A percentile compares a stretch with the other conserved stretches of the same genome.
Conservation (phyloP, 2,888 invertebrate species). For the Graphium colonna region DNA sequence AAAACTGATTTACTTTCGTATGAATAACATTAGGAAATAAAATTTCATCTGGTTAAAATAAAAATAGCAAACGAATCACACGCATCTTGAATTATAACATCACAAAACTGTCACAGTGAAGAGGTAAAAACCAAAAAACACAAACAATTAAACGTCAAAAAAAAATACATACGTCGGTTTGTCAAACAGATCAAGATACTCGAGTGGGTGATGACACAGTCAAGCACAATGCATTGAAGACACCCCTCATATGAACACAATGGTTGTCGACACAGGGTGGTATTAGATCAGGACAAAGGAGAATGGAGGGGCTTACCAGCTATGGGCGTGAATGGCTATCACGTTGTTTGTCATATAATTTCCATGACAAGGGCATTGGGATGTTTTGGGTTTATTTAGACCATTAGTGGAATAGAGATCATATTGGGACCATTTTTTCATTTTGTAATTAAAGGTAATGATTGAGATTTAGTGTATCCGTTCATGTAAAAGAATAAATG, state of each 20-base stretch:
- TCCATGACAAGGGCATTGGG: too few relatives aligned
- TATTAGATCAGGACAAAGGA: slow-evolving; percentile 45
- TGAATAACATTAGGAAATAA: neutral
- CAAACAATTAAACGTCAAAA: slow-evolving; percentile 18
- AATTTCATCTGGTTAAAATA: neutral
- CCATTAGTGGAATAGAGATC: too few relatives aligned
- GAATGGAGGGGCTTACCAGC: slow-evolving; percentile 43
- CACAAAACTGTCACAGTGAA: too few relatives aligned
- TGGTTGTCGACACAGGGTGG: slow-evolving; percentile 57
- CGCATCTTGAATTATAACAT: too few relatives aligned
- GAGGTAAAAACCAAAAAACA: neutral
- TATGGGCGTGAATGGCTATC: slow-evolving; percentile 7
- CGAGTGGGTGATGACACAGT: slow-evolving; percentile 20
- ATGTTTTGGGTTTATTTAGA: too few relatives aligned
- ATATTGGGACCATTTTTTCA: too few relatives aligned
- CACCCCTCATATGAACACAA: slow-evolving; percentile 12
- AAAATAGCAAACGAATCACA: neutral
- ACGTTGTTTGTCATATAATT: too few relatives aligned
- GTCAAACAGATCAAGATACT: neutral
- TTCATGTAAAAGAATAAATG: too few relatives aligned
- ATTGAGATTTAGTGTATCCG: too few relatives aligned
- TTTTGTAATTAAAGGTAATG: too few relatives aligned
- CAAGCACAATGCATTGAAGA: slow-evolving; percentile 30
- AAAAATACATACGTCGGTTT: slow-evolving; percentile 6
- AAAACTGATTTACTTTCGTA: too few relatives aligned